Evolutionary conservation across 2,113 vertebrate species (phyloP), one percentile per base, ranked within the genome.

Genomic region (Eleginops maclovinus): DNA sequence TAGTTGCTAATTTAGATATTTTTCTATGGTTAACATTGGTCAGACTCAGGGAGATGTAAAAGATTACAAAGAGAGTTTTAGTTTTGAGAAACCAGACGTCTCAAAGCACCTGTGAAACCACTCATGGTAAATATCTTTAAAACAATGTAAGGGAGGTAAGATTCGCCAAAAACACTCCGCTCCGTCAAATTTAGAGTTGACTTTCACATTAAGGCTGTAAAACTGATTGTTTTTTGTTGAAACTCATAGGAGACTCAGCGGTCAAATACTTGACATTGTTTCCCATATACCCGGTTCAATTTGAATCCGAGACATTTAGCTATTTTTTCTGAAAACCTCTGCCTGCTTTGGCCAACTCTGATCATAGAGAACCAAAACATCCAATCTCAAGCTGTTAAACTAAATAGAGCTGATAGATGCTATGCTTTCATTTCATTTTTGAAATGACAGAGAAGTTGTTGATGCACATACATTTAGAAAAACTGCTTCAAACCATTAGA

Each of bases 51-150:
- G 17, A 49, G 24, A 49, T 15, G 26, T 40, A 2, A 40, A 26
- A 31, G 28, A 31, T 24, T 49, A 41, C 41, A 53, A 28, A 14
- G 9, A 71, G 3, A 14, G 15, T 46, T 44, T 47, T 1, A 24
- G 22, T 53, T 66, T 66, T 77, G 13, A n/a, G 21, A 55, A 72
- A 13, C 19, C 12, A 21, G 5, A 64, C 11, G 3, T 73, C 59
- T 44, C 19, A 47, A 24, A 31, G 49, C 3, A 5, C 26, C 1
- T 17, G 14, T 14, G 54, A 54, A 22, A 74, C 28, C 2, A 26
- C 13, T 31, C 31, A 51, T 26, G 11, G 2, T 17, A 26, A 16
- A 67, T 12, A 26, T 3, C 16, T 67, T 41, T 9, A 24, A 66
- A 66, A 75, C n/a, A 22, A 11, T 24, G 22, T n/a, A 1, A 36